Evolutionary conservation across 2,797 vertebrate genomes (phyloP).

Genomic region (Caiman crocodilus): DNA sequence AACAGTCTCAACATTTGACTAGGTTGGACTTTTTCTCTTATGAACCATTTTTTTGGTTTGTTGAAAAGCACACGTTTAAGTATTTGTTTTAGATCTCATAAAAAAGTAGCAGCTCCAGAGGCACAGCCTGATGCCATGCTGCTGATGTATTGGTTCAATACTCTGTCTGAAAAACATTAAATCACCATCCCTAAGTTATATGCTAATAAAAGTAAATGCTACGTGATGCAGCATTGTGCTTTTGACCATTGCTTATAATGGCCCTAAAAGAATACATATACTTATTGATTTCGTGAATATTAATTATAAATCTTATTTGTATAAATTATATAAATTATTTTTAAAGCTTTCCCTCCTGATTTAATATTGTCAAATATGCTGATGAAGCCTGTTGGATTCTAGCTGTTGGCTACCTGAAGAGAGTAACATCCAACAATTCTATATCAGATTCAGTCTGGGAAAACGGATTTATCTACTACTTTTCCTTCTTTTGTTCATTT

Average conservation of each 20-base stretch:
- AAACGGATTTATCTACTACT: slow-evolving; percentile 44
- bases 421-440: slow-evolving; percentile 50
- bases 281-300: neutral
- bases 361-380: neutral
- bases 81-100: neutral
- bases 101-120: neutral
- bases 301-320: neutral
- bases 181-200: neutral
- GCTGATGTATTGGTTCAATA: neutral
- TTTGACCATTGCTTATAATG: neutral
- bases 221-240: neutral
- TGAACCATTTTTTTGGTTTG: neutral
- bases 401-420: slow-evolving; percentile 63
- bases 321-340: neutral
- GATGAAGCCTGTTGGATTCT: neutral
- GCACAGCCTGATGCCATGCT: neutral
- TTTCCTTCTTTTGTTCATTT: slow-evolving; percentile 59
- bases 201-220: neutral
- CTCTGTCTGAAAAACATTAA: neutral
- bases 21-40: neutral
- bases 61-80: neutral
- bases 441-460: slow-evolving; percentile 59
- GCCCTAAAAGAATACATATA: neutral
- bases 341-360: neutral
- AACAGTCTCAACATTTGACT: neutral